Evolutionary conservation across 2,888 invertebrate genomes (phyloP), one percentile per base, ranked within the genome.

Genomic region (Napeogenes sylphis): DNA sequence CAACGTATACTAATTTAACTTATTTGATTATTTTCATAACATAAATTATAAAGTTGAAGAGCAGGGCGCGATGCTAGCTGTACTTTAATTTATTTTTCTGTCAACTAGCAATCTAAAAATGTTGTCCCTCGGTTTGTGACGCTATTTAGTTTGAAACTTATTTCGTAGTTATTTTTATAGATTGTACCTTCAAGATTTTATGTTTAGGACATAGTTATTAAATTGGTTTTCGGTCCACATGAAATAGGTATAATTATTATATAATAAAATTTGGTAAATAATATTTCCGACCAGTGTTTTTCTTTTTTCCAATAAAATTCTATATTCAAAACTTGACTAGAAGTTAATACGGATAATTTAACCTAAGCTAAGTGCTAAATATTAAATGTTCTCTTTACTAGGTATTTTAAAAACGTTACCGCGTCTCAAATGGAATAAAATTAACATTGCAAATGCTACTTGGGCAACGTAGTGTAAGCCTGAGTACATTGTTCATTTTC

Each of bases 1-100:
- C 76, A 77, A 76, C 76, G 76, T 76, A 81, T 85, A 84, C 85
- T 85, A 87, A 87, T 87, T 87, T 84, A 89, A 88, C 82, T 87
- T 87, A 84, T 85, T 86, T 81, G 84, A 85, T 86, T 87, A 86
- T 83, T 83, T 57, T 51, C 55, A 58, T 59, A 55, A 46, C 59
- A 59, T 42, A 62, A 66, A 55, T 84, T 83, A 82, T 84, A 78
- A 79, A 81, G 78, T 77, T 77, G 77, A 55, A 62, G 30, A 21
- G 51, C 30, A 51, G 5, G 30, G 5, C 30, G 14, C 51, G 14
- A 21, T 47, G 47, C 21, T 30, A 12, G 10, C 42, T 6, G 6
- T 51, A 30, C 10, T 30, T 51, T 30, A 21, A 21, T 51, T 51
- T 51, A 51, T 51, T 51, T 47, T 51, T 51, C 51, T 30, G 51